Conservation (phyloP, 2,113 vertebrate species). For the Bubalus kerabau region DNA sequence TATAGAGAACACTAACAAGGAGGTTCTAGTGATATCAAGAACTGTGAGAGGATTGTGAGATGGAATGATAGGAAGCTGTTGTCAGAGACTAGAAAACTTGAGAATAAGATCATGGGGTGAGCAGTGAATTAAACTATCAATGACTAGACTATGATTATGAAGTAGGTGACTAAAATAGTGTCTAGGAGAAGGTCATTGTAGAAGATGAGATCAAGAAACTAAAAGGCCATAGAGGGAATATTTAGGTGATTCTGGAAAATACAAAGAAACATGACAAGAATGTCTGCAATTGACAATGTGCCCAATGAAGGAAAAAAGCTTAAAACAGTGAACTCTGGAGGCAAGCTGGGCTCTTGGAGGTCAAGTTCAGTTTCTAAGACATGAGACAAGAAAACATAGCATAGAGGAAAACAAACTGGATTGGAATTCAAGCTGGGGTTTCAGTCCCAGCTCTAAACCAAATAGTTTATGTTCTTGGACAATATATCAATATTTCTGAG, state of each 20-base stretch:
- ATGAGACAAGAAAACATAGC: background rate
- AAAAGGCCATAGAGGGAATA: background rate
- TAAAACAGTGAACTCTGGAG: background rate
- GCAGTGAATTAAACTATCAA: background rate
- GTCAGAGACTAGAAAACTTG: background rate
- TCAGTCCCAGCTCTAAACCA: background rate
- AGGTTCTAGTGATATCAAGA: background rate
- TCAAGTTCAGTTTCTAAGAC: background rate
- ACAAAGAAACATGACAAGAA: background rate
- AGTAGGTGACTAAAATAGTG: background rate
- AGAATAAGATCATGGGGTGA: background rate
- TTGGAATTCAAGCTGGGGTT: background rate
- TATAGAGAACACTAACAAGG: background rate
- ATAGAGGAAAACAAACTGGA: background rate
- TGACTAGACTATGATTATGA: background rate
- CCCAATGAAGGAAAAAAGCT: fast-evolving
- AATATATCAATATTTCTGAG: background rate
- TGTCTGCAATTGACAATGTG: background rate
- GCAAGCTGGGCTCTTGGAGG: background rate
- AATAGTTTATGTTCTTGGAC: background rate
- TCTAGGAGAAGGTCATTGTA: background rate
- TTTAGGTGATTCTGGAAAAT: background rate
- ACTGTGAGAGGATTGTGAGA: background rate
- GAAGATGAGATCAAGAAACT: background rate
- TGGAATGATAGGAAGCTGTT: background rate